These are phyloP conservation scores for Bradypodion ventrale DNA, from an alignment of 2,797 vertebrate genomes.

Conservation along the genomic window DNA sequence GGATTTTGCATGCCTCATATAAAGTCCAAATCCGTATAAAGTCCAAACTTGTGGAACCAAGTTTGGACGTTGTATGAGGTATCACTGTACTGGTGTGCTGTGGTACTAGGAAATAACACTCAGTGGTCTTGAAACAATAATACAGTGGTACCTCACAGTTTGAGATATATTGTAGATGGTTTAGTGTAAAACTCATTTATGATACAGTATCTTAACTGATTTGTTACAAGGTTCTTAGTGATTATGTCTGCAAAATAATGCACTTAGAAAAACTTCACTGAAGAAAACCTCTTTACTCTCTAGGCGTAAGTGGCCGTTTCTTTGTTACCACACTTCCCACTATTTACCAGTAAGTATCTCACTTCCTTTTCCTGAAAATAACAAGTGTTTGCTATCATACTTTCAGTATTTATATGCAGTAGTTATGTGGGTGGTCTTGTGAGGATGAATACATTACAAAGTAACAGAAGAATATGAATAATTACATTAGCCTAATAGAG, in stretches of 20 bases:
- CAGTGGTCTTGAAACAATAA: background rate
- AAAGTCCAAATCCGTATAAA: too few species aligned
- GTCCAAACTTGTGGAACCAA: too few species aligned
- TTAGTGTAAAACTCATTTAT: background rate
- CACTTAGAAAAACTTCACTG: background rate
- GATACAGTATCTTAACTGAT: background rate
- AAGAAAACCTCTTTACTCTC: slow-evolving; percentile 18
- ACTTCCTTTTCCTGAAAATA: slow-evolving; percentile 5
- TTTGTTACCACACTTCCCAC: slow-evolving; percentile 87
- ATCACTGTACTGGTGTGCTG: background rate
- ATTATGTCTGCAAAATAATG: slow-evolving; percentile 35
- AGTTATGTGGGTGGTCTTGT: background rate
- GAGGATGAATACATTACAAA: background rate
- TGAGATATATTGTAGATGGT: rapidly evolving
- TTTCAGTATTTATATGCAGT: background rate
- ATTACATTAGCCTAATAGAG: background rate
- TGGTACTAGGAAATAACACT: background rate
- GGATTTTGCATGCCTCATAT: too few species aligned
- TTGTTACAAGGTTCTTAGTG: background rate
- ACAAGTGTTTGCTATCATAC: background rate
- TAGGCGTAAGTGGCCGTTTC: slow-evolving; percentile 86
- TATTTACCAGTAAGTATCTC: slow-evolving; percentile 37
- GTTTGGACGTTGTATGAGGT: too few species aligned
- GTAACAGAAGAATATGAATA: background rate
- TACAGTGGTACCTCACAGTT: too few species aligned